Evolutionary conservation across 2,797 vertebrate genomes (phyloP).

Genomic region (Sebastes melanostomus): DNA sequence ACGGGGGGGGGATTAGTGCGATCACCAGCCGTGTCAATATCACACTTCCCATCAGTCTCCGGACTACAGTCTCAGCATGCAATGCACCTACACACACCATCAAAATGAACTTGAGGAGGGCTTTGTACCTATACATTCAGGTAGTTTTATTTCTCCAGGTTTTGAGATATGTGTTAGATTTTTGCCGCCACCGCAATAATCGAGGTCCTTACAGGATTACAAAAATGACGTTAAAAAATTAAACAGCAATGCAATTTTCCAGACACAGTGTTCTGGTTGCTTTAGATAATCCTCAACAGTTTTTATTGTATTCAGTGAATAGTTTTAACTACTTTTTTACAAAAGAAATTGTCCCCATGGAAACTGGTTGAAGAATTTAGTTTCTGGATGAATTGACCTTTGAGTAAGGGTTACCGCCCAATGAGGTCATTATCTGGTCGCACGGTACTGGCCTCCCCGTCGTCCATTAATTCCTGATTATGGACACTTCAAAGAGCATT

Average conservation of each 20-base stretch:
- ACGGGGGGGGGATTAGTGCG: slow-evolving; percentile 44
- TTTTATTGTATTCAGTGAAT: not conserved
- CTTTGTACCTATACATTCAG: not conserved
- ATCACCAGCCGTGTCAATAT: slow-evolving; percentile 71
- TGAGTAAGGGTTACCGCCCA: too few relatives aligned
- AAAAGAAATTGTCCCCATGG: not conserved
- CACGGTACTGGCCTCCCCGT: too few relatives aligned
- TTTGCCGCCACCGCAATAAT: not conserved
- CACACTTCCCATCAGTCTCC: slow-evolving; percentile 32
- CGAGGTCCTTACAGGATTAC: not conserved
- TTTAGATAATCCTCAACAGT: not conserved
- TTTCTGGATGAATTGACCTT: too few relatives aligned
- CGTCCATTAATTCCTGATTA: too few relatives aligned
- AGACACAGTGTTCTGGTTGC: too few relatives aligned
- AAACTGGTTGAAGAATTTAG: too few relatives aligned
- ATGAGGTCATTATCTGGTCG: too few relatives aligned
- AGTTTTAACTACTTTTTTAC: not conserved
- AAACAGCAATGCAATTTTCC: not conserved
- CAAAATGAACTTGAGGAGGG: not conserved
- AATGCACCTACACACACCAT: not conserved
- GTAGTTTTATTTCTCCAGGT: not conserved
- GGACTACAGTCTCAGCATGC: not conserved
- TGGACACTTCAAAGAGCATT: too few relatives aligned
- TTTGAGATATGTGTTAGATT: not conserved
- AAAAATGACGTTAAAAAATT: not conserved